Conservation (phyloP, 2,113 vertebrate genomes). For the Athene noctua region DNA sequence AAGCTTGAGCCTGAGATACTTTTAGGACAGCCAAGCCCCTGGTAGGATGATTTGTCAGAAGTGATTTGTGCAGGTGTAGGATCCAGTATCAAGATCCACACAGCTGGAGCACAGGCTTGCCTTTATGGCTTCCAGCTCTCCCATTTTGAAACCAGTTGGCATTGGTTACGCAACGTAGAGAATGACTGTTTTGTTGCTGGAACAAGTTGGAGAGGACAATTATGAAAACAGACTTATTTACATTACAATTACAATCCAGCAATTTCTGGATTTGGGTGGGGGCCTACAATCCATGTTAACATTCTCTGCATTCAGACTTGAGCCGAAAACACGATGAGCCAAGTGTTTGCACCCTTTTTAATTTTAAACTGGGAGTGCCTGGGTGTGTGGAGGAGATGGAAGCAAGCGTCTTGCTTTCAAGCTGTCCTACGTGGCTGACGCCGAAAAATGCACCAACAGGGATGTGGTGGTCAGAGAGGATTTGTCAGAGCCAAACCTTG, state of each 20-base stretch:
- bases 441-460: not conserved
- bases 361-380: conserved; percentile 49
- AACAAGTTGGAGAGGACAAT: conserved; percentile 33
- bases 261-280: conserved; percentile 53
- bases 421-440: not conserved
- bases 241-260: conserved; percentile 45
- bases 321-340: conserved; percentile 38
- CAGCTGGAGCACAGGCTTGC: not conserved
- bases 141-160: conserved; percentile 22
- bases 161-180: not conserved
- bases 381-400: conserved; percentile 33
- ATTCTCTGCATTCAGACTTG: conserved; percentile 1
- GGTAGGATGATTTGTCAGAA: not conserved
- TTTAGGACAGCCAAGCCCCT: not conserved
- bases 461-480: not conserved
- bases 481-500: not conserved
- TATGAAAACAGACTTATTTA: conserved; percentile 43
- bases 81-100: not conserved
- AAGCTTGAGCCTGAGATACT: not conserved
- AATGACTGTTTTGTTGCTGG: conserved; percentile 43
- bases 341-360: conserved; percentile 34
- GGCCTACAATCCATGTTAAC: not conserved
- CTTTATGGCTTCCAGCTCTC: not conserved
- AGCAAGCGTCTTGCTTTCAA: not conserved
- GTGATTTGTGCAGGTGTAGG: not conserved